phyloP scores from a whole-genome alignment of 1,140 invertebrate species.

The Platyscapa corneri region DNA sequence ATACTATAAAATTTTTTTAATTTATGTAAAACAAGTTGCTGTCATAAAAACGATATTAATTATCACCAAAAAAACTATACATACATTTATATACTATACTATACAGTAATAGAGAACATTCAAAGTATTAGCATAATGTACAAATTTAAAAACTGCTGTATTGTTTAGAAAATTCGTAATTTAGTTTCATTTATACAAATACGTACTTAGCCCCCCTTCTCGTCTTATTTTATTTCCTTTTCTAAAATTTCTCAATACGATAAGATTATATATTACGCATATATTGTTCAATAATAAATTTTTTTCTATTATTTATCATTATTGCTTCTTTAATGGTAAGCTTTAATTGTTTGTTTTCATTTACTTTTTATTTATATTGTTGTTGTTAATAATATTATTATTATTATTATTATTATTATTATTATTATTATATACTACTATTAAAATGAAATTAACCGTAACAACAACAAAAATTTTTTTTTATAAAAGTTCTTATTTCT shows the following conservation, averaged over 20 bases:
- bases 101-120: slow-evolving; percentile 17
- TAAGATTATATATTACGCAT: slow-evolving; percentile 60
- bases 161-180: slow-evolving; percentile 64
- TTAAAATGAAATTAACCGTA: too few relatives aligned
- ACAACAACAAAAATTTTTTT: too few relatives aligned
- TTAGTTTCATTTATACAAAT: slow-evolving; percentile 50
- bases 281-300: slow-evolving; percentile 63
- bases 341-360: slow-evolving; percentile 51
- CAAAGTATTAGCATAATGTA: slow-evolving; percentile 44
- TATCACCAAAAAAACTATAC: slow-evolving; percentile 65
- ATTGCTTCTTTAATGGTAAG: neutral
- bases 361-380: neutral
- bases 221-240: slow-evolving; percentile 9
- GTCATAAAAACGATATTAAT: slow-evolving; percentile 61
- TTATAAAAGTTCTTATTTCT: neutral
- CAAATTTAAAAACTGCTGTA: slow-evolving; percentile 65
- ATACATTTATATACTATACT: slow-evolving; percentile 55
- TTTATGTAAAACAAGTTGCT: slow-evolving; percentile 38
- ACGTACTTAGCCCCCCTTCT: neutral
- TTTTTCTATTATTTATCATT: slow-evolving; percentile 55
- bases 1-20: slow-evolving; percentile 24
- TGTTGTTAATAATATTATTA: too few relatives aligned
- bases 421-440: too few relatives aligned
- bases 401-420: too few relatives aligned
- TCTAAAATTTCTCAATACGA: slow-evolving; percentile 51